phyloP scores from a whole-genome alignment of 2,888 invertebrate genomes.

The Hypena proboscidalis region DNA sequence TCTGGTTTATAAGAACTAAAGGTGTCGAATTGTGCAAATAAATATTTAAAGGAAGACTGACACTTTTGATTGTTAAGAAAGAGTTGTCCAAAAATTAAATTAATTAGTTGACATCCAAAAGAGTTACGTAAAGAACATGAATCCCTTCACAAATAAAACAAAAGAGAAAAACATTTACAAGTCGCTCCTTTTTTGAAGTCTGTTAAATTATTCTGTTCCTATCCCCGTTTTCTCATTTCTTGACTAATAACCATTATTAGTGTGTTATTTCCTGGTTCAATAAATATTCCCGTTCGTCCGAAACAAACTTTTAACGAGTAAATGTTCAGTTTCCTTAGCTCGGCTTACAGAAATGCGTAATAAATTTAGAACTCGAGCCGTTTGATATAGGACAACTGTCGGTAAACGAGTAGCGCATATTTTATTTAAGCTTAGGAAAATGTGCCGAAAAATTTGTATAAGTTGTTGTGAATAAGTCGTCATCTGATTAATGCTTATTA shows the following conservation, averaged over 20 bases:
- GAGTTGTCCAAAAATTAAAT: too few relatives aligned
- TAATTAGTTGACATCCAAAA: too few relatives aligned
- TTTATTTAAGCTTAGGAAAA: constrained; percentile 20
- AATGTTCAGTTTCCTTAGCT: constrained; percentile 41
- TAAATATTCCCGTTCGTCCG: constrained; percentile 47
- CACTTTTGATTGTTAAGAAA: too few relatives aligned
- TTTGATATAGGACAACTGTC: constrained; percentile 42
- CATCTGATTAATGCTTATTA: too few relatives aligned
- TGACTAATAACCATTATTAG: constrained; percentile 21
- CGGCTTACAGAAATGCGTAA: constrained; percentile 22
- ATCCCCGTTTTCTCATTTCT: constrained; percentile 12
- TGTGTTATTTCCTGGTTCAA: constrained; percentile 27
- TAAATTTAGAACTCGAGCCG: constrained; percentile 35
- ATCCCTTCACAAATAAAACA: too few relatives aligned
- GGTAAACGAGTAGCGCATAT: constrained; percentile 43
- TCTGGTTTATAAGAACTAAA: too few relatives aligned
- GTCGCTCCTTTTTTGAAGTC: too few relatives aligned
- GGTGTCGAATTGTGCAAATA: too few relatives aligned
- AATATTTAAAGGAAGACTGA: too few relatives aligned
- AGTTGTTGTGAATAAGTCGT: too few relatives aligned
- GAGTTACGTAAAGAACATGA: too few relatives aligned
- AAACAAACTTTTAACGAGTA: constrained; percentile 46
- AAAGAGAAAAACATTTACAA: too few relatives aligned
- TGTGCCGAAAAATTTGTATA: neutral
- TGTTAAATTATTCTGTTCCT: constrained; percentile 22